Evolutionary conservation across 2,888 invertebrate genomes (phyloP), one percentile per base, ranked within the genome.

Genomic region (Anthrax anthrax): DNA sequence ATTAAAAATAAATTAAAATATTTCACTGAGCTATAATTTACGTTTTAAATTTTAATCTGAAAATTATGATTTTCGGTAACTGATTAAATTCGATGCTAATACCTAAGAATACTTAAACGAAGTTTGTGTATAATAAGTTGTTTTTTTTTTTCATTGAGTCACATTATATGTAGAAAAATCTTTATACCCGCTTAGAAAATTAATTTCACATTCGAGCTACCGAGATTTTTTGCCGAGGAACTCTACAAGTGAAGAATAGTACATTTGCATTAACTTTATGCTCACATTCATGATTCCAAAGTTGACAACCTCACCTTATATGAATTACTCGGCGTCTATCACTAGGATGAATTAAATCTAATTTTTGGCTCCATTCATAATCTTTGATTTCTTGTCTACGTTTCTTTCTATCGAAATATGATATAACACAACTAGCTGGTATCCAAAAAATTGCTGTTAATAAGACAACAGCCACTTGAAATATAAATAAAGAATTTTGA

Each of bases 381-480:
- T 77, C 75, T 58, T 83, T 83, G 56, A 81, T 74, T 56, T 81
- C 80, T 54, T 81, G 77, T 13, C 80, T 76, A 54, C 82, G 72
- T 19, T 84, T 75, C 50, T 83, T 79, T 29, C 84, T 76, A 62
- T 89, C 92, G 46, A 90, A 80, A 64, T 86, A 90, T 57, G 81
- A 81, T 49, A 86, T 83, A 36, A 88, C 77, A 63, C 91, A 92
- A 62, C 90, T 89, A 5, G 86, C 86, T 2, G 95, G 95, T 56
- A 96, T 86, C 96, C 96, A 97, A 47, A 95, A 72, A 47, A 94
- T 72, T n/a, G 92, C 82, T 13, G 92, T 90, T 52, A 88, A 77
- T 37, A 95, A 73, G 43, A 95, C 85, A 18, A 94, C 88, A 5
- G 91, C 61, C 60, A 69, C 68, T 69, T 48, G 2, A 55, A 44